Evolutionary conservation across 2,888 invertebrate genomes (phyloP).

Genomic region (Dynastes grantii): DNA sequence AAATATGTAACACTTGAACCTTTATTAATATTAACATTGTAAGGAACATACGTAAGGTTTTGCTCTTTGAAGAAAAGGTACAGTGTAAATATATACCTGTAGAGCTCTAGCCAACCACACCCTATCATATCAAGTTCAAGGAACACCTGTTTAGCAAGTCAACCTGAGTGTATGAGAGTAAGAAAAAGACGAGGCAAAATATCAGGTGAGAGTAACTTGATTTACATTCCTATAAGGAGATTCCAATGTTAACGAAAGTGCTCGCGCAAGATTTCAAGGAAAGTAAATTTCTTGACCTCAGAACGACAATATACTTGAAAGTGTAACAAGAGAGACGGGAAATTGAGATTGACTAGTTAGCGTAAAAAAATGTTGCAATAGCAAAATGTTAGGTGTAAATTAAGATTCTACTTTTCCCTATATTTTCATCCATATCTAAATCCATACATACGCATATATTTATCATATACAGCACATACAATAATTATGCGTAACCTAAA

Average conservation of each 20-base stretch:
- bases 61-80: too few species aligned
- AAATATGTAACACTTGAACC: too few species aligned
- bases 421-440: too few species aligned
- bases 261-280: constrained; percentile 34
- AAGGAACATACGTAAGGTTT: too few species aligned
- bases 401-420: too few species aligned
- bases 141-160: constrained; percentile 25
- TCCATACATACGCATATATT: too few species aligned
- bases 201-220: constrained; percentile 44
- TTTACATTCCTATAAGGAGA: constrained; percentile 32
- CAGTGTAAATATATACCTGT: too few species aligned
- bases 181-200: not conserved
- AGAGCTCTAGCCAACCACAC: not conserved
- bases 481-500: too few species aligned
- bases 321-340: constrained; percentile 13
- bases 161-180: not conserved
- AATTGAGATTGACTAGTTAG: not conserved
- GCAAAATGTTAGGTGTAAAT: too few species aligned
- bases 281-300: constrained; percentile 43
- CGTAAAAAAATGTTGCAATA: too few species aligned
- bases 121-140: constrained; percentile 21
- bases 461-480: too few species aligned
- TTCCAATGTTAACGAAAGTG: constrained; percentile 40
- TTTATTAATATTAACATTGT: too few species aligned
- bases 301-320: constrained; percentile 4